Percentiles rank a stretch among this genome's conserved stretches.
Conservation (phyloP, 1,140 invertebrate species). For the Cylas formicarius region DNA sequence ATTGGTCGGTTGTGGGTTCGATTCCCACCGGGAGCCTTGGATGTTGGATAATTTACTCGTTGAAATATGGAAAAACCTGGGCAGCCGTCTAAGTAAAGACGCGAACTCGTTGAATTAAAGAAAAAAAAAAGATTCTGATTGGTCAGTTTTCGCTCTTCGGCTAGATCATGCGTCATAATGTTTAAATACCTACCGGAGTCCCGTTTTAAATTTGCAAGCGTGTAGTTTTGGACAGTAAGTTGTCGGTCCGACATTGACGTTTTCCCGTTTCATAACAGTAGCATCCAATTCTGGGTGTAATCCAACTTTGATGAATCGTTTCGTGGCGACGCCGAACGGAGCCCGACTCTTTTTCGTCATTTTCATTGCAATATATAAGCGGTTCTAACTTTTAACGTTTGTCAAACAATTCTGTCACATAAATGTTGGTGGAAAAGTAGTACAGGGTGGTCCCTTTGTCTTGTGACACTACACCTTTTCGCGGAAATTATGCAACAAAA, state of each 20-base stretch:
- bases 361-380: no score
- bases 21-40: no score
- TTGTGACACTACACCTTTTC: no score
- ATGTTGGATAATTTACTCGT: background rate
- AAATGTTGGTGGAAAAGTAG: no score
- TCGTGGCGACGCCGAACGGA: conserved; percentile 27
- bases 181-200: conserved; percentile 14
- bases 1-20: background rate
- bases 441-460: no score
- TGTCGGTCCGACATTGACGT: conserved; percentile 24
- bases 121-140: no score
- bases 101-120: no score
- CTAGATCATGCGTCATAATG: background rate
- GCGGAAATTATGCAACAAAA: no score
- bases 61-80: no score
- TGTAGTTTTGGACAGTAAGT: conserved; percentile 22
- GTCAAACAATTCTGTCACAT: no score
- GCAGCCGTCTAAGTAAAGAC: no score
- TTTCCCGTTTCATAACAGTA: conserved; percentile 18
- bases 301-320: conserved; percentile 28
- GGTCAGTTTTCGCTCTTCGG: background rate
- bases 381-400: no score
- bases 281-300: conserved; percentile 31
- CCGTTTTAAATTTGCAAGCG: conserved; percentile 20
- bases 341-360: conserved; percentile 18